These are phyloP conservation scores for Myodes glareolus DNA, from an alignment of 2,113 vertebrate species.

Conservation along the genomic window DNA sequence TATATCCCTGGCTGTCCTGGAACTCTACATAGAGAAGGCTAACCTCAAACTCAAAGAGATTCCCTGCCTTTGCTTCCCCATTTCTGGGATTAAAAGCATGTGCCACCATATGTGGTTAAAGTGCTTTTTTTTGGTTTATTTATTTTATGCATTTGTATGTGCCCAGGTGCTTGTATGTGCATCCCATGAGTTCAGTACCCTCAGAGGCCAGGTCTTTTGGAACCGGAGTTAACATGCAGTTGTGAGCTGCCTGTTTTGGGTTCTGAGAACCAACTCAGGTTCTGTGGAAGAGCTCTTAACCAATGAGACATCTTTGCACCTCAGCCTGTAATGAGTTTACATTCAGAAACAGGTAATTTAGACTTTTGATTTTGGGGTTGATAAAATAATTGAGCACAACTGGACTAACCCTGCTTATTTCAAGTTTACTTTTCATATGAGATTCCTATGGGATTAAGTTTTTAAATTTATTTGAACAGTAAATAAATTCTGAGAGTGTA, in stretches of 20 bases:
- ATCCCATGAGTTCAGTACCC: background rate
- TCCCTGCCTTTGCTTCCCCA: background rate
- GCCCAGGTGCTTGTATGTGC: background rate
- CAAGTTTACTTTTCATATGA: constrained; percentile 18
- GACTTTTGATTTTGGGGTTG: background rate
- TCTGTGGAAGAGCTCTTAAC: background rate
- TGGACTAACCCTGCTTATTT: background rate
- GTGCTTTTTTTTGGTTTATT: background rate
- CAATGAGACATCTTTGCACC: background rate
- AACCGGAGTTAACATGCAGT: background rate
- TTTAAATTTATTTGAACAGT: constrained; percentile 18
- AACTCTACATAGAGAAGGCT: background rate
- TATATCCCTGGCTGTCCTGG: background rate
- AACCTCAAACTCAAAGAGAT: background rate
- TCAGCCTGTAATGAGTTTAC: background rate
- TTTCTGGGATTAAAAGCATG: background rate
- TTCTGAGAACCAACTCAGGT: background rate
- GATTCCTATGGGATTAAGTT: background rate
- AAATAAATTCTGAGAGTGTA: background rate
- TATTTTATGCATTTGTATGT: background rate
- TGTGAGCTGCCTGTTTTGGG: background rate
- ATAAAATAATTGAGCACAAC: constrained; percentile 1
- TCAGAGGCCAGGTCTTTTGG: background rate
- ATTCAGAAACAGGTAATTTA: constrained; percentile 7
- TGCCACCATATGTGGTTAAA: background rate